phyloP scores from a whole-genome alignment of 2,113 vertebrate genomes.

The Calidris pugnax region DNA sequence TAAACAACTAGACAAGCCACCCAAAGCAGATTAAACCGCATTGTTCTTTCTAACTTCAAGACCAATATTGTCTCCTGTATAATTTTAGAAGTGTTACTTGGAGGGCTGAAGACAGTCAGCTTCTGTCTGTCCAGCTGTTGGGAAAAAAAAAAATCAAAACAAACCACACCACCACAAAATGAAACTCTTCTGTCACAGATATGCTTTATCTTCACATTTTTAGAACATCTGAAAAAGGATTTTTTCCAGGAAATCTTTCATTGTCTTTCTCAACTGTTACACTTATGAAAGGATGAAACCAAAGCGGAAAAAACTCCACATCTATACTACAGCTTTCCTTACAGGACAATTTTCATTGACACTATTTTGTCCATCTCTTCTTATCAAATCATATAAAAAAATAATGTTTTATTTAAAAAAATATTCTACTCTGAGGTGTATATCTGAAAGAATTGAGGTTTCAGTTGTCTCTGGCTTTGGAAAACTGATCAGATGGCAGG shows the following conservation, averaged over 20 bases:
- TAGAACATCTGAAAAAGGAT: background rate
- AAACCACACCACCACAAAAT: background rate
- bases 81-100: background rate
- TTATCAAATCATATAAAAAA: background rate
- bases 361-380: background rate
- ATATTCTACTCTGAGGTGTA: background rate
- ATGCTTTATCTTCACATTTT: background rate
- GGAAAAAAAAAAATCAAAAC: background rate
- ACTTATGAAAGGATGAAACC: background rate
- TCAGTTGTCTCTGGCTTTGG: background rate
- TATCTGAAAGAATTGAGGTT: background rate
- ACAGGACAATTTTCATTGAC: background rate
- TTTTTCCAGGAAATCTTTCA: background rate
- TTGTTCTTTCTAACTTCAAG: background rate
- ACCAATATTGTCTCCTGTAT: background rate
- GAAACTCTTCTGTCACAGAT: background rate
- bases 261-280: background rate
- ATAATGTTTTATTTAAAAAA: background rate
- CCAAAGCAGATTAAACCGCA: background rate
- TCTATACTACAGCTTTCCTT: background rate
- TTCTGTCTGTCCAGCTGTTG: background rate
- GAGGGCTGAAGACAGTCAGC: background rate
- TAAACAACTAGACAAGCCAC: background rate
- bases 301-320: background rate
- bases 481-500: background rate